phyloP scores from a whole-genome alignment of 37 sponge, comb jelly and placozoan species.

The Dysidea cf. avara region DNA sequence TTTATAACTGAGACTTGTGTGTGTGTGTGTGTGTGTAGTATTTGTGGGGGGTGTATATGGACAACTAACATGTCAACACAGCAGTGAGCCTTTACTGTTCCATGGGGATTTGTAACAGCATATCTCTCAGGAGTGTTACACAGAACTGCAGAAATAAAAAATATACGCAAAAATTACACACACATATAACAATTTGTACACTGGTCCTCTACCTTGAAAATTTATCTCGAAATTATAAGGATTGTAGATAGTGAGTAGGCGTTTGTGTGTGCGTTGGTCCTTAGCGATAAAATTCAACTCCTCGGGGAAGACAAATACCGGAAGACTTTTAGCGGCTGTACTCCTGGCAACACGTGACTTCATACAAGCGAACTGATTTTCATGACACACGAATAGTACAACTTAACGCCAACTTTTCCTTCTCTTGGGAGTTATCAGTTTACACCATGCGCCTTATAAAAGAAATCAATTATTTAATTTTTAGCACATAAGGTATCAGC shows the following conservation, averaged over 20 bases:
- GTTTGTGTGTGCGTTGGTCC: conserved; percentile 59
- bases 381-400: too few relatives aligned
- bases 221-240: conserved; percentile 75
- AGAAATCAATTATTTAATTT: too few relatives aligned
- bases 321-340: conserved; percentile 38
- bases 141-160: conserved; percentile 40
- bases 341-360: too few relatives aligned
- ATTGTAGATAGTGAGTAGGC: conserved; percentile 84
- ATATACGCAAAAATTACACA: not conserved
- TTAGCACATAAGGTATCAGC: too few relatives aligned
- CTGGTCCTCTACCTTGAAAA: conserved; percentile 70
- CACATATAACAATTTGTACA: not conserved
- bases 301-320: conserved; percentile 84
- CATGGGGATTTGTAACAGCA: conserved; percentile 53
- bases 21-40: too few relatives aligned
- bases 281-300: conserved; percentile 49
- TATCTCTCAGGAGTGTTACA: conserved; percentile 60
- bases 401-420: too few relatives aligned
- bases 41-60: too few relatives aligned
- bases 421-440: too few relatives aligned
- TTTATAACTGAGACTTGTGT: too few relatives aligned
- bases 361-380: too few relatives aligned
- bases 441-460: too few relatives aligned
- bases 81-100: conserved; percentile 52
- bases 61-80: conserved; percentile 85